A percentile compares a stretch with the other conserved stretches of the same genome.
Evolutionary conservation across 2,888 invertebrate species (phyloP).

Genomic region (Cephus pygmeus): DNA sequence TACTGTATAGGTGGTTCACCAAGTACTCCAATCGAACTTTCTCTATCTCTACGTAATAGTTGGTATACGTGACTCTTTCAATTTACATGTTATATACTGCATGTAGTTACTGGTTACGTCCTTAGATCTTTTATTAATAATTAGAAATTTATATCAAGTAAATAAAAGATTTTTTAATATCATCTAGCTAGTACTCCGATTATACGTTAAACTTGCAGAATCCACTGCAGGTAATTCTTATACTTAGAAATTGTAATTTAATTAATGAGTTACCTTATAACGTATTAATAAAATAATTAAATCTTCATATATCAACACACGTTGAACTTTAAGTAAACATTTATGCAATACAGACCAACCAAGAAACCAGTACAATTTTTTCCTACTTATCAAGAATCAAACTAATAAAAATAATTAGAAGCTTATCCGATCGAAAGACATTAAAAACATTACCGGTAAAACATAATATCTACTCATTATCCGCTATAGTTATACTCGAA

Average conservation of each 20-base stretch:
- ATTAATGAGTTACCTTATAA: neutral
- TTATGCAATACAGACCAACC: neutral
- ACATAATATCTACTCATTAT: neutral
- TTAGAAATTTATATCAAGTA: no score
- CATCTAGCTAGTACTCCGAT: no score
- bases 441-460: neutral
- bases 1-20: no score
- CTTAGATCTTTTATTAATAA: no score
- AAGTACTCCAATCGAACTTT: no score
- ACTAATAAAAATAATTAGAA: neutral
- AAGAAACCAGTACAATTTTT: neutral
- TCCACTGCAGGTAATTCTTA: no score
- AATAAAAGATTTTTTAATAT: no score
- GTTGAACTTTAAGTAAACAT: neutral
- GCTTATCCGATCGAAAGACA: neutral
- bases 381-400: neutral
- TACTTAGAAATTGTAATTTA: neutral
- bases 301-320: neutral
- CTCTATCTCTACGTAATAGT: no score
- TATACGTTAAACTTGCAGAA: no score
- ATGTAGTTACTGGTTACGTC: no score
- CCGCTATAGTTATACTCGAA: neutral
- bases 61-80: no score
- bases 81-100: no score
- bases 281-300: neutral